A percentile compares a stretch with the other conserved stretches of the same genome.
Evolutionary conservation across 2,888 invertebrate species (phyloP).

Genomic region (Hirtodrosophila cameraria): DNA sequence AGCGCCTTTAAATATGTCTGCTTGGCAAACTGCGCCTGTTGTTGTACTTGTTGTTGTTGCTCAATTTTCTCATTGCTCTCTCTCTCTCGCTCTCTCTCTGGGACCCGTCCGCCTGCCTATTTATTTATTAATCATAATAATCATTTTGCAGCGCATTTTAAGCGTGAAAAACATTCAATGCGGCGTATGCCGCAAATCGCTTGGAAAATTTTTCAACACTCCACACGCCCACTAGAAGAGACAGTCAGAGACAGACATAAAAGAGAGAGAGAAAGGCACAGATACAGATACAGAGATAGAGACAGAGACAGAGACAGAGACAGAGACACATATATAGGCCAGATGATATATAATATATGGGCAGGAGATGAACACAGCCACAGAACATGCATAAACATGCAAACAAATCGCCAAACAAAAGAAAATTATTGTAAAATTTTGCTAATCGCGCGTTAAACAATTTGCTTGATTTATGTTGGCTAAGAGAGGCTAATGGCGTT

Average conservation of each 20-base stretch:
- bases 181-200: conserved; percentile 77
- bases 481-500: conserved; percentile 48
- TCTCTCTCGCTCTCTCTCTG: background rate
- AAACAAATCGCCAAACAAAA: conserved; percentile 56
- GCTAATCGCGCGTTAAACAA: conserved; percentile 80
- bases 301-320: conserved; percentile 16
- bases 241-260: conserved; percentile 41
- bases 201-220: conserved; percentile 72
- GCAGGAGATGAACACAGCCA: background rate
- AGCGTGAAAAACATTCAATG: conserved; percentile 79
- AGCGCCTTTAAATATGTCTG: conserved; percentile 46
- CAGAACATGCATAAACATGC: conserved; percentile 33
- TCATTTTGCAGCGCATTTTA: conserved; percentile 76
- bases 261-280: conserved; percentile 9
- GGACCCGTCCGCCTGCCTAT: conserved; percentile 37
- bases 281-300: conserved; percentile 29
- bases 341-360: conserved; percentile 15
- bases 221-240: conserved; percentile 35
- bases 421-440: conserved; percentile 78
- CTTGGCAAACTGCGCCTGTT: conserved; percentile 31
- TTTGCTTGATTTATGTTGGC: conserved; percentile 72
- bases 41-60: conserved; percentile 2
- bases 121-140: conserved; percentile 80
- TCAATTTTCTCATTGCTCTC: conserved; percentile 1
- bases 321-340: background rate